Evolutionary conservation across 1,140 invertebrate genomes (phyloP).

Genomic region (Drosophila azteca): DNA sequence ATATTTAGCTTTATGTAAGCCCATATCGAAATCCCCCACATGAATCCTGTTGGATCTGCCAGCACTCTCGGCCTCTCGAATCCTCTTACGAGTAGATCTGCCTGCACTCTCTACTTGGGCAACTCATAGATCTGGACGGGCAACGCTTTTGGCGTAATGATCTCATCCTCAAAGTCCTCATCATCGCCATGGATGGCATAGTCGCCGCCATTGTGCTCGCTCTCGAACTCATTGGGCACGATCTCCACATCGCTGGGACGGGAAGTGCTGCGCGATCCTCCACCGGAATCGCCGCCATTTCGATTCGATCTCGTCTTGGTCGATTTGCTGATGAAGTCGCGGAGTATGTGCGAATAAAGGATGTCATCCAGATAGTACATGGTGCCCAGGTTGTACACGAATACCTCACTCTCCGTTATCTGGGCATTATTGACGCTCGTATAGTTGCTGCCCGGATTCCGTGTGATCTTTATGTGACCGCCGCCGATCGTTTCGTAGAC

Average conservation of each 20-base stretch:
- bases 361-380: constrained; percentile 87
- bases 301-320: constrained; percentile 72
- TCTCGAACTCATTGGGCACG: constrained; percentile 84
- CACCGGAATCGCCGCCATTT: constrained; percentile 56
- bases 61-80: too few relatives aligned
- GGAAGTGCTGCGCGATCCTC: constrained; percentile 62
- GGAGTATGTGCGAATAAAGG: constrained; percentile 84
- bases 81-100: too few relatives aligned
- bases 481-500: constrained; percentile 85
- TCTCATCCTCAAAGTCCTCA: constrained; percentile 83
- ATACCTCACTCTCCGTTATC: constrained; percentile 86
- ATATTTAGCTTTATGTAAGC: constrained; percentile 12
- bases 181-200: constrained; percentile 79
- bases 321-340: constrained; percentile 64
- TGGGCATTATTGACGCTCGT: constrained; percentile 85
- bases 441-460: constrained; percentile 84
- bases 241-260: constrained; percentile 83
- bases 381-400: constrained; percentile 87
- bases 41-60: too few relatives aligned
- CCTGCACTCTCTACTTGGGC: constrained; percentile 63
- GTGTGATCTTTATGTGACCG: constrained; percentile 85
- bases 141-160: constrained; percentile 83
- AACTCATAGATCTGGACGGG: constrained; percentile 82
- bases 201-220: constrained; percentile 68
- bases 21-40: too few relatives aligned